These are phyloP conservation scores for Halocynthia aurantium DNA, from an alignment of 23 tunicate species.

Conservation along the genomic window DNA sequence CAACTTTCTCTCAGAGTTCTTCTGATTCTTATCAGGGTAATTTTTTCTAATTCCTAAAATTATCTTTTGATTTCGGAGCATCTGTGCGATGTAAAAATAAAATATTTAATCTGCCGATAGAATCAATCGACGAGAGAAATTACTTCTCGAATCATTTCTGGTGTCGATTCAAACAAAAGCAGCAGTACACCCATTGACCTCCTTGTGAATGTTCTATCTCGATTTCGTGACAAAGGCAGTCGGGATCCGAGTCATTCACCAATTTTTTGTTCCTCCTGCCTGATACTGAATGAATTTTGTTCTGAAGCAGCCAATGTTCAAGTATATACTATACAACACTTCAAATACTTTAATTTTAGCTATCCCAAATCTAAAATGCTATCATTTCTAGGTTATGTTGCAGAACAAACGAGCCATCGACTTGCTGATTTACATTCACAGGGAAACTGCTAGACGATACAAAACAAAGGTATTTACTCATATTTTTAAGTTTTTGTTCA, in stretches of 20 bases:
- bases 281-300: conserved; percentile 14
- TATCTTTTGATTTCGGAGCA: no score
- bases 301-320: conserved; percentile 5
- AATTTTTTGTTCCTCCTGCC: conserved; percentile 30
- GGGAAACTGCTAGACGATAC: no score
- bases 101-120: neutral
- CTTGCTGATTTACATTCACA: no score
- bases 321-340: neutral
- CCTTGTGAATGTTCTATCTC: conserved; percentile 25
- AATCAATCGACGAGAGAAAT: conserved; percentile 9
- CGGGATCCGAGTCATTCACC: conserved; percentile 23
- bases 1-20: conserved; percentile 9
- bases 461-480: no score
- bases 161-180: neutral
- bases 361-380: neutral
- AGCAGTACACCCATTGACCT: conserved; percentile 11
- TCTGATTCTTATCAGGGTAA: conserved; percentile 17
- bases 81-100: neutral
- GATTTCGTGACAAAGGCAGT: conserved; percentile 32
- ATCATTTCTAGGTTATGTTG: no score
- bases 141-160: conserved; percentile 2
- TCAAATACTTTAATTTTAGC: neutral
- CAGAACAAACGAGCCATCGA: no score
- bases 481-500: no score
- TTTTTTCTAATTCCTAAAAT: neutral